Evolutionary conservation across 2,888 invertebrate species (phyloP), one percentile per base, ranked within the genome.

Genomic region (Hydrotaea diabolus): DNA sequence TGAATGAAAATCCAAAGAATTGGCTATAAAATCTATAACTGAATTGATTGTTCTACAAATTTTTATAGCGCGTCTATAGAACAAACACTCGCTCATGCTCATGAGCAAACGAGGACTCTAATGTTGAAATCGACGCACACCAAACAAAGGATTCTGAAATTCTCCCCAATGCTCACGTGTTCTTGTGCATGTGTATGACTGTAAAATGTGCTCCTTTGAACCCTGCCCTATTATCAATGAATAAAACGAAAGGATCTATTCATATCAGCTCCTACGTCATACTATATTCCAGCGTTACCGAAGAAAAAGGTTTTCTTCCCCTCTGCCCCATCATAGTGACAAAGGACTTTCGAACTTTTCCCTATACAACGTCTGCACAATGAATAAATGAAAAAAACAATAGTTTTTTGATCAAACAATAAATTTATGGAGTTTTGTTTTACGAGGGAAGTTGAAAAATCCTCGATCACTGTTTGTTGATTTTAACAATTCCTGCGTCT

Each of bases 271-370:
- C 75, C 84, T 78, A 78, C 75, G 81, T 80, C 57, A 55, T 55
- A 46, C 23, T n/a, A 49, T 23, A n/a, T 64, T 39, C 36, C 17
- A 39, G 3, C 2, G 31, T 2, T 7, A 31, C 31, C 17, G 31
- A 64, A 53, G 21, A 53, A 62, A 39, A 46, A 46, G 46, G 21
- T 23, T 23, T 13, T 26, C 23, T 23, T 23, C 59, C 15, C 15
- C n/a, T n/a, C 49, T 8, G 1, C 72, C 72, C 62, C 64, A 31
- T 75, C 62, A 55, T 57, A 66, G 64, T 81, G 72, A 84, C 81
- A 84, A 84, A 81, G 78, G 81, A 84, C 73, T 81, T 81, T 81
- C 17, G 78, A 84, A 84, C 71, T 79, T 84, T 62, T 62, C 62
- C 31, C 17, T 62, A 31, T 13, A 15, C 8, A n/a, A n/a, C n/a